These are phyloP conservation scores for Parnassius glacialis DNA, from an alignment of 2,888 invertebrate genomes.

Conservation along the genomic window DNA sequence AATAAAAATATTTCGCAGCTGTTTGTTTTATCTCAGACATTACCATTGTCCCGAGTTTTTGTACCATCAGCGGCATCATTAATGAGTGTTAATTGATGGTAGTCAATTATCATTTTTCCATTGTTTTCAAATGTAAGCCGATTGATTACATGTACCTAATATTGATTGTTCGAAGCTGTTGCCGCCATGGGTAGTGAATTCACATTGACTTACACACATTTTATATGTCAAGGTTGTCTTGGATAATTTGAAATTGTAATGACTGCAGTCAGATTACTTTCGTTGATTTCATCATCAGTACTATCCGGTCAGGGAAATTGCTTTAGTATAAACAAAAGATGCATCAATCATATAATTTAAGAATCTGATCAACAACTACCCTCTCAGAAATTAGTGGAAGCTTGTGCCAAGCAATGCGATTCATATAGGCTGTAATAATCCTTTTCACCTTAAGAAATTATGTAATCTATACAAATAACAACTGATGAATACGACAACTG, in stretches of 20 bases:
- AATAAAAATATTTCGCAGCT: constrained; percentile 11
- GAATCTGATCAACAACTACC: no score
- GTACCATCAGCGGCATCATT: constrained; percentile 6
- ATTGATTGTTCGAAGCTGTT: constrained; percentile 16
- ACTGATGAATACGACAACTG: no score
- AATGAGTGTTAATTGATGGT: constrained; percentile 21
- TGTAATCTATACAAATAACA: no score
- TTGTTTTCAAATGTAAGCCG: constrained; percentile 25
- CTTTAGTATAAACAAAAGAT: no score
- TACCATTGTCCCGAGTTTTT: constrained; percentile 22
- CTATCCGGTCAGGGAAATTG: not conserved
- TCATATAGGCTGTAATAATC: no score
- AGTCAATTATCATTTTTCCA: constrained; percentile 23
- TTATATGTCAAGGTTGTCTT: constrained; percentile 22
- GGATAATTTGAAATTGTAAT: constrained; percentile 10
- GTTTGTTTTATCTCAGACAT: constrained; percentile 2
- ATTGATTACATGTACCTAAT: constrained; percentile 21
- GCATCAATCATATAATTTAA: no score
- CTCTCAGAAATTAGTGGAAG: no score
- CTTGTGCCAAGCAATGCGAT: no score
- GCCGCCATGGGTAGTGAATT: constrained; percentile 5
- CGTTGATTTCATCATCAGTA: not conserved
- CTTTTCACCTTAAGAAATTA: no score
- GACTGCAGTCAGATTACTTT: not conserved
- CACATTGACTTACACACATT: constrained; percentile 11